A percentile compares a stretch with the other conserved stretches of the same genome.
Evolutionary conservation across 2,797 vertebrate genomes (phyloP).

Genomic region (Malacoraja senta): DNA sequence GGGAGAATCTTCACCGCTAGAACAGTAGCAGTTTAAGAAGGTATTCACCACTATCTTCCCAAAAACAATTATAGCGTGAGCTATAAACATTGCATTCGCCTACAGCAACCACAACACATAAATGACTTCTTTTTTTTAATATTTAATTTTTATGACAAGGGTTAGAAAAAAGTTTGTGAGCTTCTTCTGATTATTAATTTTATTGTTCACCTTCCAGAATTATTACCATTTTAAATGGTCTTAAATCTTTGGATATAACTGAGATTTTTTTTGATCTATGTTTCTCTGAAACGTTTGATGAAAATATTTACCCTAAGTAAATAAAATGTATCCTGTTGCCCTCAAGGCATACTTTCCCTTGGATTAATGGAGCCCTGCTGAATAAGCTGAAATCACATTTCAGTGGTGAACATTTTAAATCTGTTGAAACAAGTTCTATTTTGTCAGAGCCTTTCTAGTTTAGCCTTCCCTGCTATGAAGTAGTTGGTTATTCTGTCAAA

Average conservation of each 20-base stretch:
- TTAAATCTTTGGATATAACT: background rate
- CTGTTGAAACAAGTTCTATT: background rate
- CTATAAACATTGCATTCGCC: no score
- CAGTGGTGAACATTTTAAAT: background rate
- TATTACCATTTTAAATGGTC: background rate
- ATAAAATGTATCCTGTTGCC: conserved; percentile 8
- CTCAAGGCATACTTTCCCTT: background rate
- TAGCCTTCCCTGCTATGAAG: background rate
- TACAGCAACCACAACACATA: no score
- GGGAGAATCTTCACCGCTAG: no score
- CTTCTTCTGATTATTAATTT: background rate
- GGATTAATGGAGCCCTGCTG: background rate
- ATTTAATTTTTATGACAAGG: background rate
- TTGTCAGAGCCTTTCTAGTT: background rate
- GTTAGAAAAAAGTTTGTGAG: background rate
- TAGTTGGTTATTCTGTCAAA: background rate
- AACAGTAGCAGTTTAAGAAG: no score
- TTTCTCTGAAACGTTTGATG: background rate
- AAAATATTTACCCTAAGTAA: conserved; percentile 4
- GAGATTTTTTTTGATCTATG: background rate
- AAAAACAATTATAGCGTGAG: no score
- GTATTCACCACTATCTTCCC: no score
- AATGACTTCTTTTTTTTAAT: no score
- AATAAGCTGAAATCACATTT: background rate
- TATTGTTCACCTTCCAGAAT: background rate